Percentiles rank a stretch among this genome's conserved stretches.
These are phyloP conservation scores for Phalacrocorax aristotelis DNA, from an alignment of 2,113 vertebrate species.

Conservation along the genomic window DNA sequence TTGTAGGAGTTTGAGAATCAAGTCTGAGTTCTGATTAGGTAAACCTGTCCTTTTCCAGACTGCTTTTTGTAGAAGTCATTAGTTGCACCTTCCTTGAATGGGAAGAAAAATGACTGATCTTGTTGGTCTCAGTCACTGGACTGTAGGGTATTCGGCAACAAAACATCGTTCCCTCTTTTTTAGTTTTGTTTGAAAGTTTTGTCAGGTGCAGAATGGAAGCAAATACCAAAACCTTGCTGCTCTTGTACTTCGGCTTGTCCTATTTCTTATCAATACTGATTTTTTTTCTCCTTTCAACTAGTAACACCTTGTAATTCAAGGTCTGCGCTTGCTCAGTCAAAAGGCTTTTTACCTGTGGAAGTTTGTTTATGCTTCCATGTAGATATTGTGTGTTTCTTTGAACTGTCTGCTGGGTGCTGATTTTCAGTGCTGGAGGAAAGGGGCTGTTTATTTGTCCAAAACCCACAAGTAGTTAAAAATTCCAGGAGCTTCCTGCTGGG, in stretches of 20 bases:
- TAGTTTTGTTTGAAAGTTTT: background rate
- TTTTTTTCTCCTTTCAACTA: too few species aligned
- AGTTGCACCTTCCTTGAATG: background rate
- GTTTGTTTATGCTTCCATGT: background rate
- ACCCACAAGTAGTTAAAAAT: background rate
- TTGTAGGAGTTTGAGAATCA: background rate
- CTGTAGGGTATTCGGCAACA: background rate
- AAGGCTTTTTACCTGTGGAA: background rate
- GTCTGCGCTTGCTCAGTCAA: background rate
- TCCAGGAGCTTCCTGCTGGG: too few species aligned
- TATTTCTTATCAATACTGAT: background rate
- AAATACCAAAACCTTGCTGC: background rate
- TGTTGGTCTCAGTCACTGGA: fast-evolving
- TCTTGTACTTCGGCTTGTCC: background rate
- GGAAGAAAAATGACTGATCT: background rate
- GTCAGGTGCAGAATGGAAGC: background rate
- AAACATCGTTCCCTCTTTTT: background rate
- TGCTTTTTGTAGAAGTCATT: too few species aligned
- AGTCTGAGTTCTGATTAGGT: background rate
- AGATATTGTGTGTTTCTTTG: background rate
- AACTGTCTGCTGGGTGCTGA: background rate
- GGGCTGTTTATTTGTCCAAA: background rate
- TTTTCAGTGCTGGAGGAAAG: background rate
- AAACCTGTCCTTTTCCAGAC: background rate
- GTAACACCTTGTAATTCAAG: background rate